These are phyloP conservation scores for Tupiocoris notatus DNA, from an alignment of 2,888 invertebrate genomes.

Conservation along the genomic window DNA sequence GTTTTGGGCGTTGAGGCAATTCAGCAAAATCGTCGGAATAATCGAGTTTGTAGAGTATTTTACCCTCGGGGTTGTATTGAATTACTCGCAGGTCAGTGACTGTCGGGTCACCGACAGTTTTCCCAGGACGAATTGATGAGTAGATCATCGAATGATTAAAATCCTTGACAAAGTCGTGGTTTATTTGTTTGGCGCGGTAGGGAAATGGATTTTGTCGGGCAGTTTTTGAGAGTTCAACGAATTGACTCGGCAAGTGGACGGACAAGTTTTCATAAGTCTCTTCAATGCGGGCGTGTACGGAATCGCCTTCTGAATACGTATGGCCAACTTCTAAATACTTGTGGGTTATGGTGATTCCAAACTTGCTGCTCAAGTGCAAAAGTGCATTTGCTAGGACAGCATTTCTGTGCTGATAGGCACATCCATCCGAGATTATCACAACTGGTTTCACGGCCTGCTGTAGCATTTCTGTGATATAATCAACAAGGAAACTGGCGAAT, in stretches of 20 bases:
- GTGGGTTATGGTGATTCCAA: constrained; percentile 2
- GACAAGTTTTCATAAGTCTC: constrained; percentile 18
- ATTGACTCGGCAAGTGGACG: constrained; percentile 38
- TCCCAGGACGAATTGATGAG: no score
- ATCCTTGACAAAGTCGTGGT: constrained; percentile 4
- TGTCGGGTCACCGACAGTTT: no score
- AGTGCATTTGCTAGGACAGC: constrained; percentile 1
- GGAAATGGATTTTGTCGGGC: constrained; percentile 36
- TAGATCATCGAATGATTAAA: no score
- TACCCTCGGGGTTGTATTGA: no score
- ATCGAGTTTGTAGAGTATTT: no score
- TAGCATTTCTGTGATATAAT: constrained; percentile 39
- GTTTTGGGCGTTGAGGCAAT: no score
- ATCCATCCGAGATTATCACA: constrained; percentile 46
- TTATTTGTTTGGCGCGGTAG: constrained; percentile 7
- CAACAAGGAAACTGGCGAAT: constrained; percentile 39
- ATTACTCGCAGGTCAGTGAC: no score
- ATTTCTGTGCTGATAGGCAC: constrained; percentile 35
- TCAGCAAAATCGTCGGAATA: no score
- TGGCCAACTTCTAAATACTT: constrained; percentile 18
- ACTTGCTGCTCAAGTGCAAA: constrained; percentile 4
- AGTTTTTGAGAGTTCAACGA: constrained; percentile 38
- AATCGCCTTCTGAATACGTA: constrained; percentile 21
- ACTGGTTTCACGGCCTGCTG: constrained; percentile 39
- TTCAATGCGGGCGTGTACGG: constrained; percentile 12